Evolutionary conservation across 2,113 vertebrate species (phyloP).

Genomic region (Nycticryphes semicollaris): DNA sequence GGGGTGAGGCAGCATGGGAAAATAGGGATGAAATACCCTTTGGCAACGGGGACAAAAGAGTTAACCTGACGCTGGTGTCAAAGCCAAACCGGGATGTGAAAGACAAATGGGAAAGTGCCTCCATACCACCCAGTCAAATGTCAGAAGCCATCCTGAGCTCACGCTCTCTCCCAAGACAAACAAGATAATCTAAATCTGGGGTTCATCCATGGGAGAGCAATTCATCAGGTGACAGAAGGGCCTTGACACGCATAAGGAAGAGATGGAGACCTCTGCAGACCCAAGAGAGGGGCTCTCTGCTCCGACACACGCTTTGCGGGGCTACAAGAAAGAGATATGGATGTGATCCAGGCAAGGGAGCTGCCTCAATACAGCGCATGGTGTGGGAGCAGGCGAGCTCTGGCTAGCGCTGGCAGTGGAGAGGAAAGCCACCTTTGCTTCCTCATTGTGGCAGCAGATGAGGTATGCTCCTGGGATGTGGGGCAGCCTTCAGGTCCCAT

Average conservation of each 20-base stretch:
- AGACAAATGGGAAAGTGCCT: not conserved
- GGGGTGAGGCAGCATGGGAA: accelerated
- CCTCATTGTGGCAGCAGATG: accelerated
- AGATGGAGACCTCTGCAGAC: not conserved
- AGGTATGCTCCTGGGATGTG: accelerated
- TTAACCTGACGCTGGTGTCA: not conserved
- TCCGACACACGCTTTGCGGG: not conserved
- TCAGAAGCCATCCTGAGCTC: not conserved
- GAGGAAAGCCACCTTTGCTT: not conserved
- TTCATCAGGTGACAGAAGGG: not conserved
- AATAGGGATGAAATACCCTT: not conserved
- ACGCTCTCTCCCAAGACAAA: not conserved
- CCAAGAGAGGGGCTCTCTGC: not conserved
- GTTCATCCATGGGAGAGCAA: not conserved
- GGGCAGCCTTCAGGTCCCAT: not conserved
- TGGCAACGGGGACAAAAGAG: not conserved
- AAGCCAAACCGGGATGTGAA: not conserved
- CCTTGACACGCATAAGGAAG: not conserved
- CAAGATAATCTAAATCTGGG: not conserved
- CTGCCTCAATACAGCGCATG: not conserved
- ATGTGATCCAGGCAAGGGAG: not conserved
- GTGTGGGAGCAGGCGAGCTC: not conserved
- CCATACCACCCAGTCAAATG: accelerated
- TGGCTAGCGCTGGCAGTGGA: not conserved
- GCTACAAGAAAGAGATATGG: not conserved